A percentile compares a stretch with the other conserved stretches of the same genome.
Conservation (phyloP, 1,140 invertebrate species). For the Mercenaria mercenaria region DNA sequence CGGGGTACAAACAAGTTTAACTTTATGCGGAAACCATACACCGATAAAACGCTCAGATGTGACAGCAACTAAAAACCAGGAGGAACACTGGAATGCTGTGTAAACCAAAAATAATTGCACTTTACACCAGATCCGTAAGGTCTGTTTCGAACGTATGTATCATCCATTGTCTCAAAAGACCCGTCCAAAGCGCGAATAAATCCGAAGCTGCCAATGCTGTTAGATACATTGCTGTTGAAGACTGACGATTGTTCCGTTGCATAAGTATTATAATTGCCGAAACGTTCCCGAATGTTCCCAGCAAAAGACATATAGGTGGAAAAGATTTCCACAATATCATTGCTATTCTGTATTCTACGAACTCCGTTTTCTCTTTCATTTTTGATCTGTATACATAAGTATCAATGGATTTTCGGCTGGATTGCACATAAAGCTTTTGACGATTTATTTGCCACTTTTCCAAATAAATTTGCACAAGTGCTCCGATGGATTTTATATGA, state of each 20-base stretch:
- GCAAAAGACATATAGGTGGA: slow-evolving; percentile 62
- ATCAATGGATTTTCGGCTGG: too few species aligned
- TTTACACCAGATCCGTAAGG: slow-evolving; percentile 68
- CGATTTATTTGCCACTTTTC: too few species aligned
- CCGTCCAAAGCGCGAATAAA: slow-evolving; percentile 64
- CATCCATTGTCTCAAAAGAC: slow-evolving; percentile 72
- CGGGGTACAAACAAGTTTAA: slow-evolving; percentile 50
- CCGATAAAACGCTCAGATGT: slow-evolving; percentile 74
- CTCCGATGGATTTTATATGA: too few species aligned
- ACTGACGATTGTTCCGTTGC: background rate
- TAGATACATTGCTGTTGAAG: slow-evolving; percentile 65
- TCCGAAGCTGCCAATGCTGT: slow-evolving; percentile 67
- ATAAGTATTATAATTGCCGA: slow-evolving; percentile 59
- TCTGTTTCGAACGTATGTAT: slow-evolving; percentile 59
- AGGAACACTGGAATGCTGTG: slow-evolving; percentile 59
- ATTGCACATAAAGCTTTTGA: too few species aligned
- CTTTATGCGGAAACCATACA: slow-evolving; percentile 69
- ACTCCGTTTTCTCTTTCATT: too few species aligned
- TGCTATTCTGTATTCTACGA: background rate
- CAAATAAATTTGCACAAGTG: too few species aligned
- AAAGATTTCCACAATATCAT: slow-evolving; percentile 9
- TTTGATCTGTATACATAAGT: too few species aligned
- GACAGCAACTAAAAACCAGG: slow-evolving; percentile 74
- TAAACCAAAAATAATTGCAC: slow-evolving; percentile 68
- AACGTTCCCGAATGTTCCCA: slow-evolving; percentile 69